Percentiles rank a stretch among this genome's conserved stretches.
phyloP scores from a whole-genome alignment of 2,888 invertebrate genomes.

The Lasioglossum vierecki region DNA sequence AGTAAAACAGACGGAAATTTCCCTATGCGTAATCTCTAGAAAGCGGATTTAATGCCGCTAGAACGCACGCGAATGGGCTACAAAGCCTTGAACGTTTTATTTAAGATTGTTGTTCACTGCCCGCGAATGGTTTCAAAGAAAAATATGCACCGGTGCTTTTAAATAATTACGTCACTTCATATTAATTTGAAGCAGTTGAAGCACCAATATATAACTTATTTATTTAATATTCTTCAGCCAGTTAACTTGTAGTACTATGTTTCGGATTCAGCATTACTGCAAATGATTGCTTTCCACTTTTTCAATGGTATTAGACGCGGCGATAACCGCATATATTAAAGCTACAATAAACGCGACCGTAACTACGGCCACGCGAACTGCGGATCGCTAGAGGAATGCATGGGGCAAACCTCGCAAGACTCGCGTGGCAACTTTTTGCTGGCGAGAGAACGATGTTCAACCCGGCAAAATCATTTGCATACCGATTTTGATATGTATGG shows the following conservation, averaged over 20 bases:
- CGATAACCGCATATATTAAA: too few relatives aligned
- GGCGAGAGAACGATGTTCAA: too few relatives aligned
- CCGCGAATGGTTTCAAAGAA: background rate
- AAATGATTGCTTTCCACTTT: background rate
- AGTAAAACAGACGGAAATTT: background rate
- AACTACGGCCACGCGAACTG: background rate
- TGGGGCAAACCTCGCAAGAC: background rate
- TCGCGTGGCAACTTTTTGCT: background rate
- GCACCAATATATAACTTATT: too few relatives aligned
- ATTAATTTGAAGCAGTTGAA: too few relatives aligned
- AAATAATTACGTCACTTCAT: too few relatives aligned
- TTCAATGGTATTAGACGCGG: too few relatives aligned
- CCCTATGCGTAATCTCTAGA: slow-evolving; percentile 8
- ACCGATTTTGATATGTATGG: too few relatives aligned
- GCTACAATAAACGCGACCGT: background rate
- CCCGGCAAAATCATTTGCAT: too few relatives aligned
- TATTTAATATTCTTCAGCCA: too few relatives aligned
- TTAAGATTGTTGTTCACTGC: background rate
- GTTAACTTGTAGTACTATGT: too few relatives aligned
- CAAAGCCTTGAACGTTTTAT: background rate
- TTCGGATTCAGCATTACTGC: too few relatives aligned
- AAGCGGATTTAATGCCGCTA: background rate
- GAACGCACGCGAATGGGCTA: background rate
- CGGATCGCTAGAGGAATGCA: background rate
- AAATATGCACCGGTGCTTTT: too few relatives aligned